phyloP scores from a whole-genome alignment of 2,888 invertebrate genomes.

The Lithophane semibrunnea region DNA sequence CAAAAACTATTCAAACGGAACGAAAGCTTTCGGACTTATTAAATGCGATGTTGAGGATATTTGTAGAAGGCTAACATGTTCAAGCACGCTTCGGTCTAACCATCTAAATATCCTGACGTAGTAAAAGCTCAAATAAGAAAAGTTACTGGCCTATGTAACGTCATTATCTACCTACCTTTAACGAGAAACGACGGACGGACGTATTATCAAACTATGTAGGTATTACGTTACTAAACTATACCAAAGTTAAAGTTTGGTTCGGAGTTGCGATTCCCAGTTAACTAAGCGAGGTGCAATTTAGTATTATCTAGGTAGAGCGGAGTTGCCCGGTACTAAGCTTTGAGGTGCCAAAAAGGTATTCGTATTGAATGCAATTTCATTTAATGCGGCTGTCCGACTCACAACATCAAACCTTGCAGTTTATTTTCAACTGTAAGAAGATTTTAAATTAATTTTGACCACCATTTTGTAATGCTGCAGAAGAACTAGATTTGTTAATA shows the following conservation, averaged over 20 bases:
- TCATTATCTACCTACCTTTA: constrained; percentile 41
- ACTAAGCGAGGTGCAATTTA: constrained; percentile 71
- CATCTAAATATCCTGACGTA: not conserved
- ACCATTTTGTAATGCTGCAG: not conserved
- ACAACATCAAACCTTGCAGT: constrained; percentile 52
- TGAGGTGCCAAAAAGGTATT: constrained; percentile 73
- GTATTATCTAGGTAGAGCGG: constrained; percentile 67
- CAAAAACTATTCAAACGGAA: constrained; percentile 15
- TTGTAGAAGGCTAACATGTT: not conserved
- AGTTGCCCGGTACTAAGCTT: constrained; percentile 66
- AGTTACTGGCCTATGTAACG: constrained; percentile 27
- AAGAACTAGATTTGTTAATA: constrained; percentile 4
- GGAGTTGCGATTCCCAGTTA: constrained; percentile 73
- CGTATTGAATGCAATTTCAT: constrained; percentile 73
- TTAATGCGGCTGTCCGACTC: constrained; percentile 61
- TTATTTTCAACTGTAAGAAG: constrained; percentile 26
- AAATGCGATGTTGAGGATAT: not conserved
- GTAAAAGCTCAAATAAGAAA: constrained; percentile 10
- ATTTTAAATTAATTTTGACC: constrained; percentile 26
- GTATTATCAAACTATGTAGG: constrained; percentile 54
- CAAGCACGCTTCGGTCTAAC: not conserved
- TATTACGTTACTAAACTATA: constrained; percentile 56
- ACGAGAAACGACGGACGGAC: constrained; percentile 33
- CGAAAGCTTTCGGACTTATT: constrained; percentile 12
- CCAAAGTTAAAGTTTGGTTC: constrained; percentile 76